phyloP scores from a whole-genome alignment of 2,113 vertebrate genomes.

The Gymnorhina tibicen region DNA sequence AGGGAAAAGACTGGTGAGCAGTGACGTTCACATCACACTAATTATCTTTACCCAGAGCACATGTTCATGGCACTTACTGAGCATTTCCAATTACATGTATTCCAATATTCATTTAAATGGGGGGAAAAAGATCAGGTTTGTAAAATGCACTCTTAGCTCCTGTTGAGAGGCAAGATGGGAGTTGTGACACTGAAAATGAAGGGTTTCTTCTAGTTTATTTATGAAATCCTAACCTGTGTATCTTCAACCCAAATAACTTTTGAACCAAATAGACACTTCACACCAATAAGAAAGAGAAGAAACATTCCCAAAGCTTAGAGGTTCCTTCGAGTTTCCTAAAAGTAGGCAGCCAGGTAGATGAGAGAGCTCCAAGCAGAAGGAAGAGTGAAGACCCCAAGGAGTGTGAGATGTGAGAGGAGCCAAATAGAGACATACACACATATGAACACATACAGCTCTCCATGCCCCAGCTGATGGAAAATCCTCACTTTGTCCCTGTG shows the following conservation, averaged over 20 bases:
- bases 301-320: neutral
- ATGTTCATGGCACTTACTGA: neutral
- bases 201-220: neutral
- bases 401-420: neutral
- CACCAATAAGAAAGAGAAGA: neutral
- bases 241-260: neutral
- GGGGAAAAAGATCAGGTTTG: rapidly evolving
- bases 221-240: neutral
- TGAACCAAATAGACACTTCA: neutral
- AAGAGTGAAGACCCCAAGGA: neutral
- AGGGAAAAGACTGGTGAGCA: neutral
- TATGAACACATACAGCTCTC: neutral
- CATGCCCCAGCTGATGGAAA: neutral
- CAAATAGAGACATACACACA: neutral
- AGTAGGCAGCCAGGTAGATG: neutral
- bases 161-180: neutral
- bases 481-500: neutral
- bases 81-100: neutral
- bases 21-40: neutral
- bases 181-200: neutral
- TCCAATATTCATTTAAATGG: neutral
- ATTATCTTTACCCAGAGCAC: neutral
- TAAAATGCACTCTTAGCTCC: neutral
- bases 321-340: neutral
- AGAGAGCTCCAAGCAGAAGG: neutral